These are phyloP conservation scores for Lordiphosa stackelbergi DNA, from an alignment of 1,140 invertebrate species.

Conservation along the genomic window DNA sequence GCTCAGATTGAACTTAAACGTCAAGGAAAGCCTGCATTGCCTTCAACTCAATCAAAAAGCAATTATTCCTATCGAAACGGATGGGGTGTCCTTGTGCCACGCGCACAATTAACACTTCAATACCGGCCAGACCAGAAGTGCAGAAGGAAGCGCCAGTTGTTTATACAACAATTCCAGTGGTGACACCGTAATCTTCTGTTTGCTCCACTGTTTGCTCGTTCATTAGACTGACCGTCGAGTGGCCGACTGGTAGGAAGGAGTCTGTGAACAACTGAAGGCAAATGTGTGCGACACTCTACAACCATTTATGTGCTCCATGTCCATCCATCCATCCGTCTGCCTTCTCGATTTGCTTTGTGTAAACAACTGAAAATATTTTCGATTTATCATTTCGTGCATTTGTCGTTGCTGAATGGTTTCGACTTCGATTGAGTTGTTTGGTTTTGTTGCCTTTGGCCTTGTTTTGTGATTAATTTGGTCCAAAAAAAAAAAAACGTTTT, in stretches of 20 bases:
- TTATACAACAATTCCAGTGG: constrained; percentile 47
- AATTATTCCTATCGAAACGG: constrained; percentile 50
- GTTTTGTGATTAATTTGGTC: constrained; percentile 49
- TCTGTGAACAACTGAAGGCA: constrained; percentile 32
- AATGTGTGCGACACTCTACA: constrained; percentile 7
- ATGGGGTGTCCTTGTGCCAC: constrained; percentile 20
- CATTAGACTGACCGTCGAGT: constrained; percentile 52
- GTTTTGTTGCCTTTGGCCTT: constrained; percentile 37
- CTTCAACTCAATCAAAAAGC: constrained; percentile 72
- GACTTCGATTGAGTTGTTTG: constrained; percentile 44
- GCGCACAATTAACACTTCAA: constrained; percentile 72
- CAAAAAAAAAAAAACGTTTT: no score
- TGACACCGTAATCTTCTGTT: constrained; percentile 63
- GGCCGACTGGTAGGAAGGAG: constrained; percentile 27
- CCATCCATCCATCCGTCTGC: constrained; percentile 11
- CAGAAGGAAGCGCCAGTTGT: constrained; percentile 51
- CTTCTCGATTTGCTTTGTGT: constrained; percentile 50
- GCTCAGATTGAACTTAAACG: constrained; percentile 45
- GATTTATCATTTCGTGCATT: constrained; percentile 69
- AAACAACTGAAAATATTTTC: constrained; percentile 71
- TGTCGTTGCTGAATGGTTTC: constrained; percentile 36
- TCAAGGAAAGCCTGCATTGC: constrained; percentile 31
- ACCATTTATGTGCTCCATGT: constrained; percentile 5
- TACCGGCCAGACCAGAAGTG: constrained; percentile 28
- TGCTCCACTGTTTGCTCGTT: constrained; percentile 54